These are phyloP conservation scores for Drosophila subquinaria DNA, from an alignment of 2,888 invertebrate species.

Conservation along the genomic window DNA sequence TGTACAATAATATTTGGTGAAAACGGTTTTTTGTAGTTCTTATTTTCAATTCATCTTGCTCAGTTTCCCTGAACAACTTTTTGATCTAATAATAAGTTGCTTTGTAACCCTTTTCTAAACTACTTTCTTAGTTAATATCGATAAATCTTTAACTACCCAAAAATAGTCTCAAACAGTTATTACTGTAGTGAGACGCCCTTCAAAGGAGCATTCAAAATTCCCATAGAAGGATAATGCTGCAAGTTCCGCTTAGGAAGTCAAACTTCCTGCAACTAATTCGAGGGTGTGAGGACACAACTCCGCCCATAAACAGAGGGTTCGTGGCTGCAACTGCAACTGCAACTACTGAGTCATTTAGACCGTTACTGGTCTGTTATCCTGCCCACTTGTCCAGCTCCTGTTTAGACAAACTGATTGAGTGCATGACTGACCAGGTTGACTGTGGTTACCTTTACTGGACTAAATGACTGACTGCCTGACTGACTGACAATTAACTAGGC, in stretches of 20 bases:
- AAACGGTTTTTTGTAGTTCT: too few species aligned
- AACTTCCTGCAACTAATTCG: slow-evolving; percentile 61
- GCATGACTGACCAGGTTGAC: slow-evolving; percentile 74
- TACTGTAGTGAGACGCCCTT: slow-evolving; percentile 9
- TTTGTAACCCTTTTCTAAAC: too few species aligned
- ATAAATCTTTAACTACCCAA: not conserved
- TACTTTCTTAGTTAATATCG: too few species aligned
- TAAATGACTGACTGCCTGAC: slow-evolving; percentile 38
- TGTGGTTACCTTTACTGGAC: slow-evolving; percentile 41
- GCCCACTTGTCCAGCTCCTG: slow-evolving; percentile 50
- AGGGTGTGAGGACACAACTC: slow-evolving; percentile 30
- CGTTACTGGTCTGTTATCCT: slow-evolving; percentile 46
- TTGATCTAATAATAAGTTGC: too few species aligned
- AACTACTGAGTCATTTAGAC: slow-evolving; percentile 53
- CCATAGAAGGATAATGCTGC: slow-evolving; percentile 68
- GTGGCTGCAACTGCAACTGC: slow-evolving; percentile 27
- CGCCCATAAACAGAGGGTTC: slow-evolving; percentile 40
- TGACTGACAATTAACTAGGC: slow-evolving; percentile 72
- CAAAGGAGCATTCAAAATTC: slow-evolving; percentile 46
- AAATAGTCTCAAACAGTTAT: not conserved
- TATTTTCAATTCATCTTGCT: too few species aligned
- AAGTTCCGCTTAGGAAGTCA: slow-evolving; percentile 75
- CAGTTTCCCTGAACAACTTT: too few species aligned
- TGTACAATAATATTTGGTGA: not conserved
- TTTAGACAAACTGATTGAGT: slow-evolving; percentile 66